Evolutionary conservation across 2,797 vertebrate genomes (phyloP), one percentile per base, ranked within the genome.

Genomic region (Scomberomorus guttatus): DNA sequence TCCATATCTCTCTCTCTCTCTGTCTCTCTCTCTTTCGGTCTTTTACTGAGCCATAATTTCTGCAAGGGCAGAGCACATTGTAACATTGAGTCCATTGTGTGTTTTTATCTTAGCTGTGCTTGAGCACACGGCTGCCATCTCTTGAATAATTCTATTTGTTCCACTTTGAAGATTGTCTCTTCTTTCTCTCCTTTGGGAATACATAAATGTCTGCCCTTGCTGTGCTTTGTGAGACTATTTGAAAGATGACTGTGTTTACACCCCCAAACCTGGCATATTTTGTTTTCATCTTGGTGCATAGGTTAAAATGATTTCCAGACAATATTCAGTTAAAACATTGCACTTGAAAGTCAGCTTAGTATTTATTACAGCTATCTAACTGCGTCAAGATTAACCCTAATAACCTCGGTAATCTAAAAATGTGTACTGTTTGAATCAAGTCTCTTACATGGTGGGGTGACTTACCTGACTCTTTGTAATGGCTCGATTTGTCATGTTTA

Each of bases 131-230:
- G 72, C 79, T 76, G 68, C 52, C 68, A 77, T 87, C 83, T 90
- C 72, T 72, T 83, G 74, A 93, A 90, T 87, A 90, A 90, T 94
- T 92, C 82, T 71, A 63, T 91, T 89, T 89, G 77, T 92, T 91
- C 79, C 72, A 82, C 87, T 90, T 89, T 90, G 73, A 90, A 90
- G 66, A 89, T 71, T 52, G 27, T 72, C 48, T 76, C 63, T 68
- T 70, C 83, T 57, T 84, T 76, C 50, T 78, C 27, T 57, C 48
- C 64, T 82, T 63, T 79, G 57, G 63, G 48, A 84, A 77, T 56
- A 63, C 80, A 69, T 63, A 70, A 75, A 89, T 78, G 69, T 81
- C 63, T 92, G 77, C 80, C 75, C 68, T 83, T 85, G 79, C 72
- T 81, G 17, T 61, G 3, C 59, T 61, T 34, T 83, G 61, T 60